Conservation (phyloP, 1,140 invertebrate genomes). For the Whitmania pigra region DNA sequence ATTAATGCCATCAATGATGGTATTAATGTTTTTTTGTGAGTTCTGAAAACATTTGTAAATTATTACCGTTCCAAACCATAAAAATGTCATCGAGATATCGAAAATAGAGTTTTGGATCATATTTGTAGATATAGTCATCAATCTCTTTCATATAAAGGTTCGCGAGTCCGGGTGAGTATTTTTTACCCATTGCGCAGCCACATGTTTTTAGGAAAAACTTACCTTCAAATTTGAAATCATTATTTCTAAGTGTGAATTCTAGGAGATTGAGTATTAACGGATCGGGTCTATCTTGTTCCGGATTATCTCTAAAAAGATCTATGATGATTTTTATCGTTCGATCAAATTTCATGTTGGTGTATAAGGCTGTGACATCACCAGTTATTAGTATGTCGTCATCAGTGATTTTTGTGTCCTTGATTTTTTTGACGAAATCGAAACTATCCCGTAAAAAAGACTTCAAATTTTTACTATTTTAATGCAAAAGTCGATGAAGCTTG, state of each 20-base stretch:
- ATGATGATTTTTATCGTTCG: neutral
- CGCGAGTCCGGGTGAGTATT: too few relatives aligned
- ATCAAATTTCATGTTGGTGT: too few relatives aligned
- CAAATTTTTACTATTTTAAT: neutral
- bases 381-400: constrained; percentile 1
- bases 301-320: neutral
- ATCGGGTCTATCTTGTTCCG: neutral
- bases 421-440: constrained; percentile 10
- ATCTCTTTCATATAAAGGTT: too few relatives aligned
- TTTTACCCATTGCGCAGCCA: neutral
- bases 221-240: constrained; percentile 12
- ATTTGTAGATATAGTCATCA: neutral
- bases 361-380: neutral
- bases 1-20: neutral
- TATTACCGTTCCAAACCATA: neutral
- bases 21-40: neutral
- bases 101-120: neutral
- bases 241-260: neutral
- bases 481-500: constrained; percentile 3
- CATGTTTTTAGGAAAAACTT: neutral
- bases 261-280: neutral
- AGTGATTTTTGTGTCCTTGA: neutral
- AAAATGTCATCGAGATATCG: constrained; percentile 13
- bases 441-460: neutral
- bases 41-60: neutral